Base-by-base conservation (phyloP, 1,140 invertebrate species). In the Homalodisca vitripennis region DNA sequence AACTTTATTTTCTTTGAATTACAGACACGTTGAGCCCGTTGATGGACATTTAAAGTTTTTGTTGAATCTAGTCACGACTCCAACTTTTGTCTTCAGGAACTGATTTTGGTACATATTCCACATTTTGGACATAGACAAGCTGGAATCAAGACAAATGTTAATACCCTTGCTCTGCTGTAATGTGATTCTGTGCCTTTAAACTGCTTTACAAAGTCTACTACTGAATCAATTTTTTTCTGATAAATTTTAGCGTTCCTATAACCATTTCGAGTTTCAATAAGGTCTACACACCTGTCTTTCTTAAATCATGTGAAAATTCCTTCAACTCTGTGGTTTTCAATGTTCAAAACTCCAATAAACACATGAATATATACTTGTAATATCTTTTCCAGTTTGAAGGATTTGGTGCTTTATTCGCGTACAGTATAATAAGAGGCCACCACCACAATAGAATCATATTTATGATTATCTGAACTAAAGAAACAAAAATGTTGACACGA, bases 11-110 rank as follows among this genome's bases (percentile, higher is more conserved):
- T 73, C 68, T 32, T 31, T 31, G 3, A 71, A 67, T 31, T 55
- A n/a, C 17, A 72, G 31, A 47, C 71, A 75, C 29, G 68, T 75
- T 31, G 68, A 76, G 64, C 75, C 71, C 26, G 70, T 73, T 24
- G 22, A 17, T 48, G 72, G 73, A 47, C 63, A 68, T 48, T 68
- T 70, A 68, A 77, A 75, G 1, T 65, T 72, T 64, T 73, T 31
- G 46, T 73, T 75, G 48, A 53, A 73, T n/a, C 67, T 27, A 24
- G 34, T 75, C 64, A 68, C 22, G 70, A 70, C 66, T 71, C 64
- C 71, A 55, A 51, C 30, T 60, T 14, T 47, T 34, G 32, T 31
- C 41, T 48, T 60, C n/a, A 67, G 13, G 3, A 27, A 10, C 26
- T 10, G 6, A 3, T 60, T 13, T 51, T 51, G 3, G n/a, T 60